A percentile compares a stretch with the other conserved stretches of the same genome.
These are phyloP conservation scores for Sycophila texana DNA, from an alignment of 2,888 invertebrate species.

Conservation along the genomic window DNA sequence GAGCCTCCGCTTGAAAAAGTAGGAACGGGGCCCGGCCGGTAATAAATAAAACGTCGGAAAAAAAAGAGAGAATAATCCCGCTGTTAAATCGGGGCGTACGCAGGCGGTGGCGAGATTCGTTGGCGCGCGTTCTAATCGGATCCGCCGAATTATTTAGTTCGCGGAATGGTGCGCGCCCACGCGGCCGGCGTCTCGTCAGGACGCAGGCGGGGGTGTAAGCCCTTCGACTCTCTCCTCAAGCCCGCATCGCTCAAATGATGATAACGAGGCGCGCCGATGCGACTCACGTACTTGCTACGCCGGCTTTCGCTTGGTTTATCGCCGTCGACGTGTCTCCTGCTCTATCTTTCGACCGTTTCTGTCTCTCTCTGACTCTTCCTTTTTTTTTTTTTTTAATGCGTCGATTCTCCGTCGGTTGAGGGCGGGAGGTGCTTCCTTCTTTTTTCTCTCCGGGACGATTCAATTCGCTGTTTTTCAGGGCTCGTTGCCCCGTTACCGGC, in stretches of 20 bases:
- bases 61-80: background rate
- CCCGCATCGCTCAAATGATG: conserved; percentile 17
- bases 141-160: conserved; percentile 44
- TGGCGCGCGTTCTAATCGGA: conserved; percentile 35
- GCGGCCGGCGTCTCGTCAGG: background rate
- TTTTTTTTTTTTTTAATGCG: background rate
- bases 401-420: conserved; percentile 14
- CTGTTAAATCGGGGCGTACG: background rate
- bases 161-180: background rate
- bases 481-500: background rate
- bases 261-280: conserved; percentile 32
- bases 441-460: background rate
- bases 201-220: background rate
- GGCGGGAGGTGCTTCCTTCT: background rate
- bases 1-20: conserved; percentile 1
- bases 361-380: background rate
- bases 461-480: background rate
- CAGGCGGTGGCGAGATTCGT: background rate
- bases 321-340: conserved; percentile 8
- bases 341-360: background rate
- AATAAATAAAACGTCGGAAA: conserved; percentile 5
- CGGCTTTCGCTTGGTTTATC: conserved; percentile 2
- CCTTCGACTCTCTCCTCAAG: background rate
- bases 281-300: conserved; percentile 25
- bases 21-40: background rate